Base-by-base conservation (phyloP, 1,140 invertebrate genomes). In the Drosophila pallidifrons region DNA sequence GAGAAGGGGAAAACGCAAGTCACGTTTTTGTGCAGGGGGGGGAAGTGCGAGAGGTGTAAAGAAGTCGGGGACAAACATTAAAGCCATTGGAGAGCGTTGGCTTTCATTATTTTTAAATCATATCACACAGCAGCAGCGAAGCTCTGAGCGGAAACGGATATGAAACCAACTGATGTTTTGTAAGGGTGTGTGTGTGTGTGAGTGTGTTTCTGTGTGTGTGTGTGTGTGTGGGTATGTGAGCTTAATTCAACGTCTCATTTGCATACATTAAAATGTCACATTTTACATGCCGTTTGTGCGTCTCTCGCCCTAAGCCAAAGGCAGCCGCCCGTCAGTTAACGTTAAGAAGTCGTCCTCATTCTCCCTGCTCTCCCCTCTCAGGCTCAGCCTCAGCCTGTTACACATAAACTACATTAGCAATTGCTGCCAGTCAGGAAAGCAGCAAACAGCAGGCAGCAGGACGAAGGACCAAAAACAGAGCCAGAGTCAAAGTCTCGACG, bases 91-190 rank as follows among this genome's bases (percentile, higher is more conserved):
- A 65, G 66, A 69, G 85, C 65, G 63, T 77, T 65, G 38, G 75
- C 86, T 89, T 89, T 89, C 86, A 89, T 89, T 89, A 89, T 89
- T 89, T 89, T 89, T 82, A 89, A 89, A 89, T 89, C 85, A 89
- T 89, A 89, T 89, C 81, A 89, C 47, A 81, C 35, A 38, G 3
- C 7, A 83, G 79, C 30, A 57, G 51, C 66, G 51, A 32, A 55
- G 57, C 45, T 10, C 30, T 30, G 58, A 72, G 60, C 75, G 85
- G 85, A 89, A 89, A 76, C 81, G 85, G 85, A 89, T 85, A 89
- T 85, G 78, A 77, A 76, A 63, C 70, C 74, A 66, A 88, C 70
- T 78, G 74, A 83, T 83, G 85, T 81, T 87, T 82, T 51, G 57
- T 63, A 49, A 6, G 38, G 35, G 13, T 20, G 11, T 63, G 57